These are phyloP conservation scores for Aleiodes leptofemur DNA, from an alignment of 2,888 invertebrate species.

Conservation along the genomic window DNA sequence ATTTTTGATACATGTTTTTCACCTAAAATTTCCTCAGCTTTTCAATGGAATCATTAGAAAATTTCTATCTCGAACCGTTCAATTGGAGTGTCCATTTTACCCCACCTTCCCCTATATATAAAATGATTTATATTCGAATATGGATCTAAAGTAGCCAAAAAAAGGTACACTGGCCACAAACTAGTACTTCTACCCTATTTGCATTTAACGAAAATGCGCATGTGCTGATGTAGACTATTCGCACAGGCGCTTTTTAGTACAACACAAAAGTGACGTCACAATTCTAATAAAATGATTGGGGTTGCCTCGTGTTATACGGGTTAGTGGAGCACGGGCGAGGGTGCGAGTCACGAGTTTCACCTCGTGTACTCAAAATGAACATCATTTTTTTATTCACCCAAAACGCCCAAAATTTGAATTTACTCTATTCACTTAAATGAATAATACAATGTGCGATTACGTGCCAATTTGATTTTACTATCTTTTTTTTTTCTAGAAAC, in stretches of 20 bases:
- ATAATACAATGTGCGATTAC: neutral
- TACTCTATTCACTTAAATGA: neutral
- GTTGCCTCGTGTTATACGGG: constrained; percentile 62
- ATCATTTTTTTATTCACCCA: neutral
- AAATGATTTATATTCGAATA: too few relatives aligned
- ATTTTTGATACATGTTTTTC: too few relatives aligned
- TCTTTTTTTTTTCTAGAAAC: neutral
- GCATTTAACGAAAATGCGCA: neutral
- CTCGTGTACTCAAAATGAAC: neutral
- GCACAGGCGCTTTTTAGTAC: constrained; percentile 57
- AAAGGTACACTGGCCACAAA: too few relatives aligned
- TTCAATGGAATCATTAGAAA: too few relatives aligned
- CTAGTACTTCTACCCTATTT: neutral
- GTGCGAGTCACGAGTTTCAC: constrained; percentile 35
- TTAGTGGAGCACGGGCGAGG: constrained; percentile 68
- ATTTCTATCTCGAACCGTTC: too few relatives aligned
- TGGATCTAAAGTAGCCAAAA: too few relatives aligned
- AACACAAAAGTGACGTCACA: constrained; percentile 54
- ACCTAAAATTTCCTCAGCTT: too few relatives aligned
- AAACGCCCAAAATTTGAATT: neutral
- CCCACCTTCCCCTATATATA: too few relatives aligned
- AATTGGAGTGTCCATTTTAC: too few relatives aligned
- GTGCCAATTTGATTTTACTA: neutral
- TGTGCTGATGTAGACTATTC: neutral
- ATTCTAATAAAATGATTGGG: constrained; percentile 49